Percentiles rank a stretch among this genome's conserved stretches.
phyloP scores from a whole-genome alignment of 2,113 vertebrate genomes.

The Pseudolaguvia tuberculata region DNA sequence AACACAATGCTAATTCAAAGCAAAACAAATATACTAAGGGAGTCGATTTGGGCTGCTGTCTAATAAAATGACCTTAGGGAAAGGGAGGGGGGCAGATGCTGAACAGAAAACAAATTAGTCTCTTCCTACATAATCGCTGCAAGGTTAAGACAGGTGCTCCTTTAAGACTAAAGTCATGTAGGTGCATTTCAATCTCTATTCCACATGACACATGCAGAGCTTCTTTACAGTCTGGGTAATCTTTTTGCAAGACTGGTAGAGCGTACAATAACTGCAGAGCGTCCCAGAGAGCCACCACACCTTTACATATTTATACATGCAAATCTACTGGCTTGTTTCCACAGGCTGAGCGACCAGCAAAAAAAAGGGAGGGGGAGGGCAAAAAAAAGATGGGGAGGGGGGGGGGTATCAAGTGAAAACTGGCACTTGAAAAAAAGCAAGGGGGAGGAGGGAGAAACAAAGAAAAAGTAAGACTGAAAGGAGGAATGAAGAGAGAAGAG shows the following conservation, averaged over 20 bases:
- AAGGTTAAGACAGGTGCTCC: constrained; percentile 59
- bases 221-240: constrained; percentile 14
- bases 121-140: constrained; percentile 18
- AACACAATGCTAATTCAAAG: constrained; percentile 18
- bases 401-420: constrained; percentile 18
- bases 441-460: constrained; percentile 12
- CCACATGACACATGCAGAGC: constrained; percentile 41
- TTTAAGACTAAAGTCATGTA: constrained; percentile 43
- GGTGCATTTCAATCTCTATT: constrained; percentile 31
- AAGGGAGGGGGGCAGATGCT: background rate
- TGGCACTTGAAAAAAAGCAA: constrained; percentile 5
- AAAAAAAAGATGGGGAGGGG: constrained; percentile 32
- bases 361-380: constrained; percentile 26
- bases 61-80: constrained; percentile 3
- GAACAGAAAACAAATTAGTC: constrained; percentile 2
- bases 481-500: background rate
- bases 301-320: constrained; percentile 61
- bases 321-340: constrained; percentile 59
- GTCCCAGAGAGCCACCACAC: constrained; percentile 45
- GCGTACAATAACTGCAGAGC: constrained; percentile 28
- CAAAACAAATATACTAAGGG: constrained; percentile 23
- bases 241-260: constrained; percentile 22
- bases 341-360: constrained; percentile 55
- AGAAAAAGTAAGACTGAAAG: background rate
- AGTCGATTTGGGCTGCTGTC: constrained; percentile 7